Percentiles rank a stretch among this genome's conserved stretches.
Evolutionary conservation across 2,888 invertebrate genomes (phyloP).

Genomic region (Cephus rjabovi): DNA sequence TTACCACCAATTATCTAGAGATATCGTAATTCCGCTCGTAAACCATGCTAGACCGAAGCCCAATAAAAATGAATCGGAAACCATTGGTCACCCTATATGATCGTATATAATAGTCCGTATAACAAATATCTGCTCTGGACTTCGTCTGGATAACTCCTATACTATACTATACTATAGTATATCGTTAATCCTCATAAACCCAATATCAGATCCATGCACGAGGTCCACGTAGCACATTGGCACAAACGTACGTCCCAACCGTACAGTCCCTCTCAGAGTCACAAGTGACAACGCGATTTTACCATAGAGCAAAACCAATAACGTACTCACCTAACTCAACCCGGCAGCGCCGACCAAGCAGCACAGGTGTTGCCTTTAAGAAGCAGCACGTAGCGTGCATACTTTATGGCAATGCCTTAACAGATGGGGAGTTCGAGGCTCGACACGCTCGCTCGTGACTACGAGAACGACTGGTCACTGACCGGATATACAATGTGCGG

Average conservation of each 20-base stretch:
- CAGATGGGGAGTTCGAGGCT: neutral
- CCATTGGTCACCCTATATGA: constrained; percentile 11
- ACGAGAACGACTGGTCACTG: constrained; percentile 6
- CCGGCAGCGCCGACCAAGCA: neutral
- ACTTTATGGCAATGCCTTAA: neutral
- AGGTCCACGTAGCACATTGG: neutral
- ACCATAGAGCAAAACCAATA: neutral
- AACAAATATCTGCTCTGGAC: neutral
- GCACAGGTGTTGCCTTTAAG: constrained; percentile 5
- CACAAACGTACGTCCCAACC: neutral
- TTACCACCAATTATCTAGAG: neutral
- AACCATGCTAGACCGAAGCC: neutral
- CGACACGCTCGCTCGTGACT: constrained; percentile 2
- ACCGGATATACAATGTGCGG: constrained; percentile 33
- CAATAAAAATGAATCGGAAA: constrained; percentile 25
- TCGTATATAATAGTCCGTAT: neutral
- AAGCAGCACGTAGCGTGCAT: neutral
- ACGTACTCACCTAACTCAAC: neutral
- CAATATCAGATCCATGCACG: neutral
- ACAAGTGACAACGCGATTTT: neutral
- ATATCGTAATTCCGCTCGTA: neutral
- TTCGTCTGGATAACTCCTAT: neutral
- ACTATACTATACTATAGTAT: neutral
- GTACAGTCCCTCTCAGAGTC: neutral
- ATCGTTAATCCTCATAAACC: neutral